Conservation (phyloP, 2,888 invertebrate species). For the Eutolmus rufibarbis region DNA sequence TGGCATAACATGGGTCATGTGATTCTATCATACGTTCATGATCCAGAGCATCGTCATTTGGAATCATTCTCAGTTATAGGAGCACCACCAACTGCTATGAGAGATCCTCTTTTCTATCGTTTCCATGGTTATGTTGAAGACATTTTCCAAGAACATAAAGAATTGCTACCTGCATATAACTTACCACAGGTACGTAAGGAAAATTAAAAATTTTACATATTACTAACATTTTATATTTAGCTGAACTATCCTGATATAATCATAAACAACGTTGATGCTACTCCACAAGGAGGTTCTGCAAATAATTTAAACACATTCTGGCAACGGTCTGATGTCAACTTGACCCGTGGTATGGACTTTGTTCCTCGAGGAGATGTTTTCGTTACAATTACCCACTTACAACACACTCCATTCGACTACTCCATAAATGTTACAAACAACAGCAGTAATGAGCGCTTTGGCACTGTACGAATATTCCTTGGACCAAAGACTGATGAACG, state of each 20-base stretch:
- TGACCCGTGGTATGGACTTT: conserved; percentile 84
- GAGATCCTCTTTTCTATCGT: conserved; percentile 81
- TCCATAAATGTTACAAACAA: conserved; percentile 70
- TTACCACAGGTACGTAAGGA: conserved; percentile 60
- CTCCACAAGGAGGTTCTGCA: conserved; percentile 64
- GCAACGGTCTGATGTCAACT: conserved; percentile 80
- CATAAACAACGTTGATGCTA: conserved; percentile 67
- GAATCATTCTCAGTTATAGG: conserved; percentile 77
- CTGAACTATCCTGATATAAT: conserved; percentile 65
- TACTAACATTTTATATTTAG: background rate
- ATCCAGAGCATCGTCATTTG: conserved; percentile 73
- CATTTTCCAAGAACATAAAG: conserved; percentile 73
- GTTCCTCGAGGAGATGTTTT: conserved; percentile 76
- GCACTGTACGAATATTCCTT: conserved; percentile 73
- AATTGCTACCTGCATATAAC: conserved; percentile 66
- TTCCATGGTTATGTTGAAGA: conserved; percentile 79
- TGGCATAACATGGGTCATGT: conserved; percentile 81
- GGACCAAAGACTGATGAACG: conserved; percentile 73
- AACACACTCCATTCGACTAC: conserved; percentile 76
- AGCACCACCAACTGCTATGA: conserved; percentile 78
- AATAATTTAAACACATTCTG: conserved; percentile 76
- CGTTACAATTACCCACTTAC: conserved; percentile 77
- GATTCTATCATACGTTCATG: conserved; percentile 74
- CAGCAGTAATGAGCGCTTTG: conserved; percentile 63
- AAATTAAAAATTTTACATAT: background rate